Conservation (phyloP, 1,140 invertebrate genomes). For the Ganaspis sp. region DNA sequence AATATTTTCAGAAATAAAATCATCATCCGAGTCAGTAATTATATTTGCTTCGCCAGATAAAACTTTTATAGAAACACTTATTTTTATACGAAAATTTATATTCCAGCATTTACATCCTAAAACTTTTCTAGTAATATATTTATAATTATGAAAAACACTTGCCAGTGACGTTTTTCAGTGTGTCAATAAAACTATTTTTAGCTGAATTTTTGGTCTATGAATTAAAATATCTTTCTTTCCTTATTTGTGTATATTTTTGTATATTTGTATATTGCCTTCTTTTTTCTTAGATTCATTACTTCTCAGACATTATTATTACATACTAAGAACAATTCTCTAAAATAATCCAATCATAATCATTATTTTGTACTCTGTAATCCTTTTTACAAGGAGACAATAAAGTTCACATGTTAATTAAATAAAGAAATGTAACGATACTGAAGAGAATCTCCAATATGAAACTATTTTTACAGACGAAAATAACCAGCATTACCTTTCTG, state of each 20-base stretch:
- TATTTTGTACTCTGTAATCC: slow-evolving; percentile 17
- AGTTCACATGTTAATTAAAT: slow-evolving; percentile 29
- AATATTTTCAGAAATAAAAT: background rate
- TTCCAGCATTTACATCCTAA: slow-evolving; percentile 10
- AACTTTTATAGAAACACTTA: background rate
- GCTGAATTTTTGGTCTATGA: background rate
- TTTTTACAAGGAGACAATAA: slow-evolving; percentile 31
- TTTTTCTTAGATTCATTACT: slow-evolving; percentile 15
- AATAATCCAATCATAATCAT: slow-evolving; percentile 33
- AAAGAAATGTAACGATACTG: slow-evolving; percentile 38
- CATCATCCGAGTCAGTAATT: background rate
- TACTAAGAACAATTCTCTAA: slow-evolving; percentile 6
- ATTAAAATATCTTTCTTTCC: background rate
- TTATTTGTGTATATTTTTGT: slow-evolving; percentile 29
- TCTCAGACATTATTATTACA: background rate
- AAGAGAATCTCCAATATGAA: slow-evolving; percentile 34
- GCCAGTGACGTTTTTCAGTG: background rate
- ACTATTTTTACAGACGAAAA: slow-evolving; percentile 36
- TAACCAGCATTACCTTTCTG: slow-evolving; percentile 8
- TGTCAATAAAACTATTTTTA: background rate
- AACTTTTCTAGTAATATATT: background rate
- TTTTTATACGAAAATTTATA: slow-evolving; percentile 1
- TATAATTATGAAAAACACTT: background rate
- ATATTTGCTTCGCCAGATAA: background rate
- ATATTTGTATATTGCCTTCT: slow-evolving; percentile 34